phyloP scores from a whole-genome alignment of 2,113 vertebrate genomes.

The Dendropsophus ebraccatus region DNA sequence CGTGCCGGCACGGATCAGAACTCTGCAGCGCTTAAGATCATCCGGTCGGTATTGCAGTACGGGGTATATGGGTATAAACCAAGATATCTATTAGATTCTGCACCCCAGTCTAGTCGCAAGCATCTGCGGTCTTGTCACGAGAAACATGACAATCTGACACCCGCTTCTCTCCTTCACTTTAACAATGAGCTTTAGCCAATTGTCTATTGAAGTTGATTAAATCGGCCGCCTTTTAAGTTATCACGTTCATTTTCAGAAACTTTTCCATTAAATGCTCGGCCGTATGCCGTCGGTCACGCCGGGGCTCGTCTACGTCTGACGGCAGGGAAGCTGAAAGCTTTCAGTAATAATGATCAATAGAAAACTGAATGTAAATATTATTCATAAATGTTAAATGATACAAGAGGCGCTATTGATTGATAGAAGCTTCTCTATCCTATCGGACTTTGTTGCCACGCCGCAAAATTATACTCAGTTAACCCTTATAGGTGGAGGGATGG shows the following conservation, averaged over 20 bases:
- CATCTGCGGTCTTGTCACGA: no score
- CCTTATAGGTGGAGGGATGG: background rate
- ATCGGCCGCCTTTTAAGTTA: background rate
- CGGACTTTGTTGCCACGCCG: background rate
- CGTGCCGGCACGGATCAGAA: no score
- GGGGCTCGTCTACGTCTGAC: background rate
- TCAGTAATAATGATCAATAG: slow-evolving; percentile 39
- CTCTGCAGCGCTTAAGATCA: no score
- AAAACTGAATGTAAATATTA: slow-evolving; percentile 33
- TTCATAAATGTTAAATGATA: slow-evolving; percentile 43
- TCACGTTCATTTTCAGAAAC: background rate
- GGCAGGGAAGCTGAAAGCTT: slow-evolving; percentile 17
- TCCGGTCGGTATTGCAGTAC: no score
- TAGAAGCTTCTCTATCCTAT: background rate
- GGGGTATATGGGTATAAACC: no score
- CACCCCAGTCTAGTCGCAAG: no score
- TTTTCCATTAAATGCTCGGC: slow-evolving; percentile 10
- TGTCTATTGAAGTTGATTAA: slow-evolving; percentile 6
- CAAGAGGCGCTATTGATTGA: slow-evolving; percentile 14
- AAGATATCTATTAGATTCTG: no score
- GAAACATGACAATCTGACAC: background rate
- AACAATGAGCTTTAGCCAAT: background rate
- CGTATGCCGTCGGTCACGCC: background rate
- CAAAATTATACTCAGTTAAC: background rate
- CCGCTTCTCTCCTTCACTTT: background rate